Evolutionary conservation across 2,113 vertebrate species (phyloP).

Genomic region (Aspiorhynchus laticeps): DNA sequence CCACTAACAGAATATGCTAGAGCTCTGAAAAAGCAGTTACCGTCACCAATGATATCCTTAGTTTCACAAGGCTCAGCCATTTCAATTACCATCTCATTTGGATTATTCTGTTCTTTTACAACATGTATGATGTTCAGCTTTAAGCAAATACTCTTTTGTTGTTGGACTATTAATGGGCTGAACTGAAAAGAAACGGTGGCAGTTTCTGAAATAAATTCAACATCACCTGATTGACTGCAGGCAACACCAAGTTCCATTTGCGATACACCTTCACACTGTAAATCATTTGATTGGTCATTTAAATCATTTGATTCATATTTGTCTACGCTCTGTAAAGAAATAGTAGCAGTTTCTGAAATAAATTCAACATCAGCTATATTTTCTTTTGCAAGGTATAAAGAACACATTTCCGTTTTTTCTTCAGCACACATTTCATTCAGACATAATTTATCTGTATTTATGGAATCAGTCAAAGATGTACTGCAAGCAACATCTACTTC

Average conservation of each 20-base stretch:
- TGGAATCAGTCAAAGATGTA: background rate
- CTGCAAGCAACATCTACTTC: background rate
- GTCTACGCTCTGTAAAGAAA: too few species aligned
- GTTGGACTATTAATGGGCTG: conserved; percentile 4
- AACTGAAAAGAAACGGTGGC: background rate
- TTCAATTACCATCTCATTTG: background rate
- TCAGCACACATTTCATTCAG: background rate
- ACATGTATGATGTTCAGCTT: background rate
- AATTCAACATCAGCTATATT: background rate
- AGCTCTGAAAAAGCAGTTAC: background rate
- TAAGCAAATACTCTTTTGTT: conserved; percentile 2
- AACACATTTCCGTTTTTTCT: background rate
- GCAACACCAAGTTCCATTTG: too few species aligned
- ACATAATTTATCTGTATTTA: background rate
- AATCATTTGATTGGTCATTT: too few species aligned
- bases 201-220: conserved; percentile 7
- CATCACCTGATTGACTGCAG: too few species aligned
- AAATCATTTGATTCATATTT: too few species aligned
- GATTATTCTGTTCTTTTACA: background rate
- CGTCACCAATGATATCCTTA: background rate
- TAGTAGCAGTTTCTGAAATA: background rate
- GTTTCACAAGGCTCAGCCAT: too few species aligned
- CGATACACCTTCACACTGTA: too few species aligned
- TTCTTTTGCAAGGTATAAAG: background rate
- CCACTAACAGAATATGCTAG: background rate